Evolutionary conservation across 2,113 vertebrate species (phyloP), one percentile per base, ranked within the genome.

Genomic region (Clupea harengus): DNA sequence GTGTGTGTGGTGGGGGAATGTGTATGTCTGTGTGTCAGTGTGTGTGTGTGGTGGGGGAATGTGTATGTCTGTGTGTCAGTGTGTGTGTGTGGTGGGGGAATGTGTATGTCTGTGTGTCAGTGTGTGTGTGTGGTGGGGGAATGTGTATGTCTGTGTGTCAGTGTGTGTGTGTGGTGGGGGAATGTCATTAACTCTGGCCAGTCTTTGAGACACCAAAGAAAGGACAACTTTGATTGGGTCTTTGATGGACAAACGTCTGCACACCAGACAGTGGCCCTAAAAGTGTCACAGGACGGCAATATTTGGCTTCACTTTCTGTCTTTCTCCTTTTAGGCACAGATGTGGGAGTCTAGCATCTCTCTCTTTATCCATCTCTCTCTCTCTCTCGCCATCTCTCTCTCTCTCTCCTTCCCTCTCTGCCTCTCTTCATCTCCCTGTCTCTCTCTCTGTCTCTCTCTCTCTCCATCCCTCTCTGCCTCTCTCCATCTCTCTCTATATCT

Each of bases 101-200:
- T 84, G 60, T 64, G 44, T 84, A n/a, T 52, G 46, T 80, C 47
- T 81, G 84, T 15, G 39, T 49, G 78, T 81, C 50, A 45, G 81
- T 45, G 84, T 81, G 72, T 46, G 47, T 52, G 47, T 15, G 72
- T 81, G 32, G 45, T 46, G 45, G 45, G 45, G 10, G 49, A 50
- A 39, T 84, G 60, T 64, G 45, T 84, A n/a, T 54, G 46, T 81
- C 47, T 81, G 84, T 15, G 39, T 49, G 80, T 81, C 52, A 45
- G 81, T 45, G 84, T 81, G 75, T 46, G 49, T 52, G 47, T 7
- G 72, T 81, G 32, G 45, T 47, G 46, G 46, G 46, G 11, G 50
- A 52, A 18, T 32, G 15, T 39, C 39, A 39, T 39, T 39, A 39
- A 39, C 39, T 39, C 1, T 39, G 39, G 39, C 39, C 2, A 39